Percentiles rank a stretch among this genome's conserved stretches.
phyloP scores from a whole-genome alignment of 2,113 vertebrate genomes.

The Oreotrochilus melanogaster region DNA sequence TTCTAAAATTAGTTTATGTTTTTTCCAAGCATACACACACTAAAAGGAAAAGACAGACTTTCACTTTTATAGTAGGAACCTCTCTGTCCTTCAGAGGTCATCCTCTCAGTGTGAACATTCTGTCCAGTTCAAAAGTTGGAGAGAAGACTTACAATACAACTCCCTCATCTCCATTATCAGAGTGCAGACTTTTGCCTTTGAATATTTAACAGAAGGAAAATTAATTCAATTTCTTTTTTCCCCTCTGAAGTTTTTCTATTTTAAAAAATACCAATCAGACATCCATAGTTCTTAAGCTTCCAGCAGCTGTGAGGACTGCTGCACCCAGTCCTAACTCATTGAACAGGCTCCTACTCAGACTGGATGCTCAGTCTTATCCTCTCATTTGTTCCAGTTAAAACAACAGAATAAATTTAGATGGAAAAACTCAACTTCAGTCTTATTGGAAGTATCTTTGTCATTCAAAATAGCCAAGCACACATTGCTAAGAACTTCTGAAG shows the following conservation, averaged over 20 bases:
- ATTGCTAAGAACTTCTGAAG: not conserved
- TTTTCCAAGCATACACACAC: not conserved
- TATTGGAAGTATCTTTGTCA: not conserved
- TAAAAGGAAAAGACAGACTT: not conserved
- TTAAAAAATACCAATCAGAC: not conserved
- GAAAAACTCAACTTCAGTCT: not conserved
- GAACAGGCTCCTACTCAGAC: not conserved
- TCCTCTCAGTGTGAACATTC: not conserved
- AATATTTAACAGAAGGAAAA: not conserved
- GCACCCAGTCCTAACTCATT: not conserved
- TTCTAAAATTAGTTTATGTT: not conserved
- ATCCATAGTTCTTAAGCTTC: not conserved
- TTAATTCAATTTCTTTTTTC: not conserved
- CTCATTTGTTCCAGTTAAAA: not conserved
- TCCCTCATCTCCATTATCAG: not conserved
- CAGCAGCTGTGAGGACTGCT: not conserved
- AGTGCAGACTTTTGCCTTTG: not conserved
- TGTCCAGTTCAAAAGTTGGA: not conserved
- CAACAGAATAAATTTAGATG: not conserved
- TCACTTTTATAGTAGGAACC: not conserved
- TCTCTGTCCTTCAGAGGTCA: not conserved
- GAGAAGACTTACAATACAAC: not conserved
- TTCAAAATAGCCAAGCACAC: not conserved
- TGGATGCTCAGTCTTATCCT: not conserved
- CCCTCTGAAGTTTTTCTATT: not conserved